Base-by-base conservation (phyloP, 2,113 vertebrate genomes). In the Tragelaphus buxtoni region DNA sequence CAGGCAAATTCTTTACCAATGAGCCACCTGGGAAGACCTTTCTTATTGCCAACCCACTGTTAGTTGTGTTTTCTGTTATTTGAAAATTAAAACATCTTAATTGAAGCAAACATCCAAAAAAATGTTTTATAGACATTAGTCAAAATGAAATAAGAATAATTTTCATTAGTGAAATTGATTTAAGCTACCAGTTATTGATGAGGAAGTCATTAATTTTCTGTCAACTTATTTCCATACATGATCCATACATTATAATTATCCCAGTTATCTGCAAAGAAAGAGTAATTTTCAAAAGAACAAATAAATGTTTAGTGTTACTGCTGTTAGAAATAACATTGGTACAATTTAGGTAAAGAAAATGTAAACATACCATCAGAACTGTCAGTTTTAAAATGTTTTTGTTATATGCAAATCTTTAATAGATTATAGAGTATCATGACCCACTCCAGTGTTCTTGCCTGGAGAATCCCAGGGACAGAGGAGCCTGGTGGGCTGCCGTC, bases 241-340 rank as follows among this genome's bases (percentile, higher is more conserved):
- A 96, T 87, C 65, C 90, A 72, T 39, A 76, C 5, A 74, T 60
- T 87, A 45, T 63, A 81, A 63, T 56, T 91, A 97, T 45, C 72
- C 0, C 93, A 95, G 92, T 91, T 95, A 39, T 56, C 94, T 96
- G 30, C 81, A 96, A 97, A 93, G 42, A 49, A 96, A 96, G 87
- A 76, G 28, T 28, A 97, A 35, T 93, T 97, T 1, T 1, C 9
- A 88, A 76, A 45, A 58, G 86, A 35, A 74, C 77, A 47, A 56
- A 45, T 16, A 95, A 96, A 84, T 56, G 58, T 91, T 97, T 97
- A 17, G 4, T 97, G 97, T 90, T 84, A 83, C 16, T 94, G 88
- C 18, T 16, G 51, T 39, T 76, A 80, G 86, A 74, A 97, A 79
- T 87, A 97, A 97, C 91, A 95, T 1, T 4, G 83, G 79, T 42